A percentile compares a stretch with the other conserved stretches of the same genome.
phyloP scores from a whole-genome alignment of 2,113 vertebrate species.

The Elanus axillaris region DNA sequence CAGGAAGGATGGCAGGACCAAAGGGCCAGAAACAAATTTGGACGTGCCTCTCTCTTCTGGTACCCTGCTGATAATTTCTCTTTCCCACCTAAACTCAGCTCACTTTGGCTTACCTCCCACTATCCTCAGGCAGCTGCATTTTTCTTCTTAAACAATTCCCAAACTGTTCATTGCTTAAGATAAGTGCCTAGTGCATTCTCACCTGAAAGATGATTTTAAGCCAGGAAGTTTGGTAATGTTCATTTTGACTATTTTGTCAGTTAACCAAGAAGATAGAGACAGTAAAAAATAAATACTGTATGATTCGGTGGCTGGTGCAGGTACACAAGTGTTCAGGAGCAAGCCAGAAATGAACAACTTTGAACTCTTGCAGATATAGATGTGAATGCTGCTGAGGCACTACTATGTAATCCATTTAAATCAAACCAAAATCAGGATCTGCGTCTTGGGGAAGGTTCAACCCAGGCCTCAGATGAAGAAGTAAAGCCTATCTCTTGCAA shows the following conservation, averaged over 20 bases:
- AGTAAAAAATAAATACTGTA: background rate
- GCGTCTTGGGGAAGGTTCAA: background rate
- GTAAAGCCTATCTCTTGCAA: background rate
- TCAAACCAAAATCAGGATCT: background rate
- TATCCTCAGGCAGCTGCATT: background rate
- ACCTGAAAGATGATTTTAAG: constrained; percentile 1
- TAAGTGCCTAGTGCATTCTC: background rate
- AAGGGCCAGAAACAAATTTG: constrained; percentile 23
- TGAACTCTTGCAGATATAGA: background rate
- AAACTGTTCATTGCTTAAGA: background rate
- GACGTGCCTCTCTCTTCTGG: background rate
- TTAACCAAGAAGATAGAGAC: background rate
- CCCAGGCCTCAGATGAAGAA: background rate
- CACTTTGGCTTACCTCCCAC: constrained; percentile 32
- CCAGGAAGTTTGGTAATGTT: background rate
- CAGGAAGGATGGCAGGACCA: background rate
- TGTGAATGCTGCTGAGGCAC: background rate
- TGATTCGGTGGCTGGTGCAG: background rate
- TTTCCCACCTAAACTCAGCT: constrained; percentile 33
- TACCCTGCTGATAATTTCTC: constrained; percentile 27
- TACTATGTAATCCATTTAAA: background rate
- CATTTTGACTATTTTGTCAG: constrained; percentile 20
- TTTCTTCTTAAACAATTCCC: constrained; percentile 36
- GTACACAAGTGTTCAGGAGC: background rate
- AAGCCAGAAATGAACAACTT: background rate